Base-by-base conservation (phyloP, 2,797 vertebrate species). In the Melanotaenia pygmaea region DNA sequence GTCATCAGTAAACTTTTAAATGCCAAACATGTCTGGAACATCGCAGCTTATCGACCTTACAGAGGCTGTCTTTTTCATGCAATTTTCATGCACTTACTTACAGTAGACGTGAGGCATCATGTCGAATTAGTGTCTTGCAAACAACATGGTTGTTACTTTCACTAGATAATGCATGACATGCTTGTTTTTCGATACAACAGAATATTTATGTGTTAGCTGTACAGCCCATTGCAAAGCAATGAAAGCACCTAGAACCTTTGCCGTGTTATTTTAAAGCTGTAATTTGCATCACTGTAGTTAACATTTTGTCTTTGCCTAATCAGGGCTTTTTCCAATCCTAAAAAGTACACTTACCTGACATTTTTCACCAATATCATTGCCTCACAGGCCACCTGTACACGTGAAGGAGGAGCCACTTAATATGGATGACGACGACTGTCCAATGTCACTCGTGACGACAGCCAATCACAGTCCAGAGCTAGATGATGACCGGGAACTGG, bases 401-500 rank as follows among this genome's bases (percentile, higher is more conserved):
- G 97, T 99, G 84, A 99, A 99, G 92, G 98, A 99, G 93, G 98
- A 99, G 90, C 98, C 98, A 1, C 95, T 97, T 83, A 97, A 98
- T 91, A 97, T 98, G 88, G 98, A 99, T 70, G 98, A 99, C 76
- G 97, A 99, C 72, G 98, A 99, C 93, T 99, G 98, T 94, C 98
- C 98, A 59, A 98, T 99, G 97, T 99, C 98, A 62, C 94, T 99
- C 92, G 98, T 99, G 94, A 99, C 98, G 92, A 99, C 98, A 0
- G 98, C 97, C 83, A 98, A 99, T 93, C 98, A 99, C 94, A 99
- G 97, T 97, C 98, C 98, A 73, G 98, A 99, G 89, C 94, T 99
- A 92, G 98, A 99, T 64, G 97, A 99, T 2, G 98, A 99, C 92
- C 95, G 98, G 93, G 98, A 99, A 95, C 96, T 99, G 84, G 98